Conservation (phyloP, 2,113 vertebrate species). For the Corvus cornix region DNA sequence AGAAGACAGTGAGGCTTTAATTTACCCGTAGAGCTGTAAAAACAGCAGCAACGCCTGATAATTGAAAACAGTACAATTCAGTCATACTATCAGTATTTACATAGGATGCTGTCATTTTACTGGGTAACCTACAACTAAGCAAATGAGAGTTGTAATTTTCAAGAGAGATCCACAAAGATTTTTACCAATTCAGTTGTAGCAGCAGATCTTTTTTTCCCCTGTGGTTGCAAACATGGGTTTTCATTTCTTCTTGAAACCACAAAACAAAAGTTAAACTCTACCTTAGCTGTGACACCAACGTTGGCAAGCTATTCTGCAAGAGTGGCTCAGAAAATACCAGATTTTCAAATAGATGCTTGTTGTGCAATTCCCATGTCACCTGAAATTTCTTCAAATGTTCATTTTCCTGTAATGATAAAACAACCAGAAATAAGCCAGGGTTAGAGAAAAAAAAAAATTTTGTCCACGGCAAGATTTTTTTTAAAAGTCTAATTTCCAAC, state of each 20-base stretch:
- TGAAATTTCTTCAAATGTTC: conserved; percentile 97
- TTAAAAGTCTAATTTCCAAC: background rate
- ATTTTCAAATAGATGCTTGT: conserved; percentile 98
- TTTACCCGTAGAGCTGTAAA: background rate
- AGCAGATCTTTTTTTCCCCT: background rate
- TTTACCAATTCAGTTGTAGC: background rate
- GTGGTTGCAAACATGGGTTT: background rate
- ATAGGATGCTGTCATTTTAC: background rate
- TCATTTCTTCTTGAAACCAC: background rate
- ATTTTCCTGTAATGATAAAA: conserved; percentile 80
- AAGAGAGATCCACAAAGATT: background rate
- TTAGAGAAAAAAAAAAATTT: background rate
- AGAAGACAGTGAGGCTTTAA: background rate
- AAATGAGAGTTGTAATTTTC: background rate
- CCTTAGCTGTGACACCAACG: conserved; percentile 91
- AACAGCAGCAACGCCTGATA: background rate
- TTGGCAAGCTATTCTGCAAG: conserved; percentile 90
- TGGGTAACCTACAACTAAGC: background rate
- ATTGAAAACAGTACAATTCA: background rate
- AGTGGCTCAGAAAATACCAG: conserved; percentile 96
- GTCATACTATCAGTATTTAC: background rate
- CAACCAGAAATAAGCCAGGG: background rate
- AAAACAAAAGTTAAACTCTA: conserved; percentile 53
- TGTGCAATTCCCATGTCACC: conserved; percentile 98
- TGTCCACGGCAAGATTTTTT: background rate